Conservation (phyloP, 92 coral and sea anemone species). For the Blastomussa wellsi region DNA sequence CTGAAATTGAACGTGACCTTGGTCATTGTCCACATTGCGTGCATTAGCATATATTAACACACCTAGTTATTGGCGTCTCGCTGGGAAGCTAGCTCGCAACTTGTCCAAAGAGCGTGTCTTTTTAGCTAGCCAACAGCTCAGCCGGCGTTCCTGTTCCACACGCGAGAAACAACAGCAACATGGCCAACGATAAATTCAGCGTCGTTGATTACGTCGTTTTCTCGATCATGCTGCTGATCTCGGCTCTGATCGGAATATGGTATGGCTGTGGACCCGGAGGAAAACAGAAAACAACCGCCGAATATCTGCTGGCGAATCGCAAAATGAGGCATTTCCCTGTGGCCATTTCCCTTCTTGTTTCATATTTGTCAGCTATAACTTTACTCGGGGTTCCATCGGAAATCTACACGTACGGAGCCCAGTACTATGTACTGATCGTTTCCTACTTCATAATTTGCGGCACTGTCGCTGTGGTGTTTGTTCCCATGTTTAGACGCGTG, state of each 20-base stretch:
- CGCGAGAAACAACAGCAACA: not conserved
- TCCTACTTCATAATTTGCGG: constrained; percentile 80
- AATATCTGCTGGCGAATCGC: constrained; percentile 84
- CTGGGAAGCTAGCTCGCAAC: not conserved
- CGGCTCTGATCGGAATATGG: constrained; percentile 88
- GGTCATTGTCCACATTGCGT: not conserved
- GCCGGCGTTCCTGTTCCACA: not conserved
- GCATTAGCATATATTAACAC: constrained; percentile 46
- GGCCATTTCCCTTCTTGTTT: constrained; percentile 87
- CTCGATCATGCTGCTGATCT: constrained; percentile 80
- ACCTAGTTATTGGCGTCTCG: not conserved
- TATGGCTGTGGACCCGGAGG: constrained; percentile 89
- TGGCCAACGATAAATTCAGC: constrained; percentile 52
- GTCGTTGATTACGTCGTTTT: constrained; percentile 86
- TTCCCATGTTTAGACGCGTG: constrained; percentile 87
- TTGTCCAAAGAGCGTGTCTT: not conserved
- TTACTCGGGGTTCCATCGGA: constrained; percentile 94
- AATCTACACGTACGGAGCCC: constrained; percentile 91
- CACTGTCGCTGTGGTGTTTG: constrained; percentile 70
- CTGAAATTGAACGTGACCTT: not conserved
- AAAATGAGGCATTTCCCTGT: constrained; percentile 82
- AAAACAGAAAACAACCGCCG: constrained; percentile 80
- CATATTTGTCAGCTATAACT: constrained; percentile 89
- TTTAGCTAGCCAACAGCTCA: not conserved
- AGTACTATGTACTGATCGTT: constrained; percentile 73